Conservation (phyloP, 2,888 invertebrate species). For the Stenolophus ochropezus region DNA sequence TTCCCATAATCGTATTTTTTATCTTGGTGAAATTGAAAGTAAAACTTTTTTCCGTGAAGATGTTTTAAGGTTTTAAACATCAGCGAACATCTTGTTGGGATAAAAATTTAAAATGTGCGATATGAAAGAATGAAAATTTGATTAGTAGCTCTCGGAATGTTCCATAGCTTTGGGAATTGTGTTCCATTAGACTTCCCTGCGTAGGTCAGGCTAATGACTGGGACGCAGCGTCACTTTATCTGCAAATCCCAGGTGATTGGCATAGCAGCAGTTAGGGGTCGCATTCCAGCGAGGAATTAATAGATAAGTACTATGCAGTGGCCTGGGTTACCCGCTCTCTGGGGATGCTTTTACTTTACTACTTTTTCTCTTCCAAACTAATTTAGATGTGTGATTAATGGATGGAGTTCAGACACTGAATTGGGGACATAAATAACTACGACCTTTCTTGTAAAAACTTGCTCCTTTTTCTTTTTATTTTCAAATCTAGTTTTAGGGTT, state of each 20-base stretch:
- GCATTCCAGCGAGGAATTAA: slow-evolving; percentile 47
- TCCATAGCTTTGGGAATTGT: not conserved
- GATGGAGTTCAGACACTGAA: not conserved
- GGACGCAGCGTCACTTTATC: slow-evolving; percentile 54
- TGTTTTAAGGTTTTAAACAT: too few relatives aligned
- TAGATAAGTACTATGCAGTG: slow-evolving; percentile 48
- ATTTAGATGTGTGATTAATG: not conserved
- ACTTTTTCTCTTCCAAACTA: not conserved
- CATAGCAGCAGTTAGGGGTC: slow-evolving; percentile 46
- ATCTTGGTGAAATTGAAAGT: too few relatives aligned
- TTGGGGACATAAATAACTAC: not conserved
- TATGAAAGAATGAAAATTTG: too few relatives aligned
- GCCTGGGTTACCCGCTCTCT: not conserved
- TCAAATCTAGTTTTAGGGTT: not conserved
- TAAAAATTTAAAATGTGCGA: too few relatives aligned
- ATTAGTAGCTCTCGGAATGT: too few relatives aligned
- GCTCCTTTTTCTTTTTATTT: not conserved
- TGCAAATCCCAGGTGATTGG: slow-evolving; percentile 58
- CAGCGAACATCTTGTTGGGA: too few relatives aligned
- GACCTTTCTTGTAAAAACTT: not conserved
- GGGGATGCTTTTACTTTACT: not conserved
- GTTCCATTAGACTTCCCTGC: slow-evolving; percentile 11
- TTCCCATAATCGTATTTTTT: too few relatives aligned
- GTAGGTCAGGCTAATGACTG: slow-evolving; percentile 48
- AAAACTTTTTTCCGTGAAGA: too few relatives aligned